Evolutionary conservation across 2,797 vertebrate genomes (phyloP), one percentile per base, ranked within the genome.

Genomic region (Pelochelys cantorii): DNA sequence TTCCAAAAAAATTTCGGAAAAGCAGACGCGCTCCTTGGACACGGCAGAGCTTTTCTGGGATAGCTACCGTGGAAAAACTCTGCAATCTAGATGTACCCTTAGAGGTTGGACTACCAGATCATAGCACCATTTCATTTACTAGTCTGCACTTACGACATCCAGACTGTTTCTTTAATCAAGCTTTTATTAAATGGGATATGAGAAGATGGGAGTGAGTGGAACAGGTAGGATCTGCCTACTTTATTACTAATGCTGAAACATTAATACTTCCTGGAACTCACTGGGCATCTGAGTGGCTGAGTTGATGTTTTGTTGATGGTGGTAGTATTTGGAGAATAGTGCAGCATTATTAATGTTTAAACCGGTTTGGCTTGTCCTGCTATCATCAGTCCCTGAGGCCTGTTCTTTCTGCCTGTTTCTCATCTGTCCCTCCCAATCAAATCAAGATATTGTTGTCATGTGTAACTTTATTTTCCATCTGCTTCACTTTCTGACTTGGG

Each of bases 401-500:
- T 97, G 95, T 97, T 97, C 95, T 97, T 97, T 97, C 95, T 96
- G 92, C 94, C 95, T 95, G 95, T 97, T 98, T 97, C 96, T 97
- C 96, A 95, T 97, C 97, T 97, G 97, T 97, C 97, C 97, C 95
- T 98, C 96, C 90, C 96, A 96, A 96, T 97, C 97, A 98, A 96
- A 96, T 97, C 97, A 95, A 96, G 97, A 95, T 95, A 78, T 60
- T 31, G 80, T 82, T 91, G 95, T 88, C 87, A 68, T 5, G 2
- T 88, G 92, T 96, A 89, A 81, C 87, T 96, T 94, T 71, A 88
- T 95, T 96, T 95, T 95, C 65, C n/a, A 42, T 42, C 88, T 89
- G 89, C 77, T 29, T 23, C 71, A 52, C 54, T 52, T 42, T 71
- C 79, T 79, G 90, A 80, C 84, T 88, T 56, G 20, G 37, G 65